Base-by-base conservation (phyloP, 2,113 vertebrate species). In the Mastomys coucha region DNA sequence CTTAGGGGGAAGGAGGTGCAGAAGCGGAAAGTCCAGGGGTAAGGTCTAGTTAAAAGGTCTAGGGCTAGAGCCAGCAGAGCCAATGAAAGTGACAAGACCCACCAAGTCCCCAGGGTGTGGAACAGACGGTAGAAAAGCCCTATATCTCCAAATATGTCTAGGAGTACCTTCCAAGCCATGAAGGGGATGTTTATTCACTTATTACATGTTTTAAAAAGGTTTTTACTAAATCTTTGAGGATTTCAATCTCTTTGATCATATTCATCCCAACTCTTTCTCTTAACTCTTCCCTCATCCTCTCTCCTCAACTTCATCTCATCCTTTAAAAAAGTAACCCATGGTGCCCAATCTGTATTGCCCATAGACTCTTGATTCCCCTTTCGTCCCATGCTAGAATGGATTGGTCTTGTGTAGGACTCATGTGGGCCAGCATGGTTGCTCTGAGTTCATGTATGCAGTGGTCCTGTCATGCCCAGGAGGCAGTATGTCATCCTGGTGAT, bases 11-110 rank as follows among this genome's bases (percentile, higher is more conserved):
- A 80, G 36, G 16, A 81, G 53, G 33, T 36, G 33, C 20, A 24
- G n/a, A n/a, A 92, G 16, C 17, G 82, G 69, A 26, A 96, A 70
- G 42, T 67, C 49, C 24, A 91, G 36, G 65, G 75, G 78, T 49
- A 36, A 75, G 22, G 33, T 85, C 22, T 6, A 75, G 24, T 36
- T 53, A 65, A 49, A 95, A 56, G n/a, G 39, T 24, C 33, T 16
- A 3, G 28, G 89, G 56, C 19, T 31, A 28, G 42, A 91, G 63
- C 39, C 45, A 91, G 58, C 2, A 65, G 53, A 72, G 49, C 0
- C 39, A 12, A 2, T 6, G 13, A 7, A 5, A 26, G 14, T 80
- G 24, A 75, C 53, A 31, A 88, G 24, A 20, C 13, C 1, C 9
- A 8, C 49, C 36, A 88, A 58, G 16, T 36, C 17, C 9, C 3